phyloP scores from a whole-genome alignment of 2,113 vertebrate species.

The Gavialis gangeticus region DNA sequence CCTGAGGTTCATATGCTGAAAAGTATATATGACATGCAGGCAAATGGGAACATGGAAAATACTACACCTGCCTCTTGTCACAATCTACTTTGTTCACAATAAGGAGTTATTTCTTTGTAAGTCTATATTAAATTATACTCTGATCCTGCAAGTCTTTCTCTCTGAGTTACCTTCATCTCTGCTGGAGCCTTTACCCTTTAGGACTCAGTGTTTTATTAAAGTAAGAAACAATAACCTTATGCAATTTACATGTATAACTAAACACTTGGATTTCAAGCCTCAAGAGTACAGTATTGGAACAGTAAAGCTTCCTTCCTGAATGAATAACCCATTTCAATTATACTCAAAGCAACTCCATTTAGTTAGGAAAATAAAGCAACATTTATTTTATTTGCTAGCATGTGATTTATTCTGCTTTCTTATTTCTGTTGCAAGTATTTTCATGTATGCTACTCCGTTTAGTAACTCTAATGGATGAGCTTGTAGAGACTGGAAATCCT shows the following conservation, averaged over 20 bases:
- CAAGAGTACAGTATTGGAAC: not conserved
- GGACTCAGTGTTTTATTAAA: conserved; percentile 1
- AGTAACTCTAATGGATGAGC: conserved; percentile 20
- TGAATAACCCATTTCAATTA: conserved; percentile 30
- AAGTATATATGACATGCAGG: not conserved
- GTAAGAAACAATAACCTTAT: conserved; percentile 17
- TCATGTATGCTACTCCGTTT: not conserved
- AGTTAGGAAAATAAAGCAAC: conserved; percentile 64
- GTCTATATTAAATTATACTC: conserved; percentile 33
- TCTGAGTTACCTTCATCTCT: not conserved
- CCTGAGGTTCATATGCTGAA: not conserved
- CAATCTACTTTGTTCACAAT: conserved; percentile 4
- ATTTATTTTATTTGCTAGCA: conserved; percentile 50
- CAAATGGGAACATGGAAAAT: not conserved
- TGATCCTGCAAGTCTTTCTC: not conserved
- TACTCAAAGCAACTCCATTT: conserved; percentile 19
- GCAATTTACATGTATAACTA: conserved; percentile 31
- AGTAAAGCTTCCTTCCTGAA: conserved; percentile 16
- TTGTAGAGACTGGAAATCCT: conserved; percentile 10
- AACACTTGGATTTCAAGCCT: conserved; percentile 29
- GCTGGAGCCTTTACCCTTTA: conserved; percentile 14
- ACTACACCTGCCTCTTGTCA: not conserved
- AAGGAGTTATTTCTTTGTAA: conserved; percentile 28
- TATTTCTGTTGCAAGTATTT: conserved; percentile 19
- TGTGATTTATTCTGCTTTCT: conserved; percentile 46